Conservation (phyloP, 2,113 vertebrate species). For the Sebastes schlegelii region DNA sequence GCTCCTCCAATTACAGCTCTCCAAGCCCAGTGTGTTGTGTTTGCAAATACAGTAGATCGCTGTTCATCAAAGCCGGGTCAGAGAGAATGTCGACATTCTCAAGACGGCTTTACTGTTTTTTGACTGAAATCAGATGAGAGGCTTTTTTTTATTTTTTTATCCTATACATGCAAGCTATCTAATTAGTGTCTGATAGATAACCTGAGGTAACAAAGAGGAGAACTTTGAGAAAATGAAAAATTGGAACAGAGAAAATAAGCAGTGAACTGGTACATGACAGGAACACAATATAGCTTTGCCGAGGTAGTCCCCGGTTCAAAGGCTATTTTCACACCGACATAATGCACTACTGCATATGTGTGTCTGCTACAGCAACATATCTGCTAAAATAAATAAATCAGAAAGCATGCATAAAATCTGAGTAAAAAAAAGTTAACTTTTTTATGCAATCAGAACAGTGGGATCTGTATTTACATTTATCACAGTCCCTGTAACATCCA, state of each 20-base stretch:
- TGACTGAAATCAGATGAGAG: conserved; percentile 21
- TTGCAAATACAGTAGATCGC: conserved; percentile 47
- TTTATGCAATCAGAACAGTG: too few relatives aligned
- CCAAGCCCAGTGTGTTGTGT: conserved; percentile 22
- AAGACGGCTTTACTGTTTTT: not conserved
- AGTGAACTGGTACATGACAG: not conserved
- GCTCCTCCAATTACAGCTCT: conserved; percentile 66
- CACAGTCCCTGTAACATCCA: too few relatives aligned
- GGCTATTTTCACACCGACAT: not conserved
- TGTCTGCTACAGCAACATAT: not conserved
- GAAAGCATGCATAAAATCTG: not conserved
- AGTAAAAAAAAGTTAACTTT: too few relatives aligned
- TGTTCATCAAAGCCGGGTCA: conserved; percentile 57
- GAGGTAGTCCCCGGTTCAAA: not conserved
- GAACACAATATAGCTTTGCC: not conserved
- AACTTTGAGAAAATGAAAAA: not conserved
- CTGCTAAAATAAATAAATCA: not conserved
- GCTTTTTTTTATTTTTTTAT: not conserved
- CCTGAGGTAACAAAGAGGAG: conserved; percentile 1
- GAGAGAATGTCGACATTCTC: conserved; percentile 11
- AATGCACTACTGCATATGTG: not conserved
- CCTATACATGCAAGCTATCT: not conserved
- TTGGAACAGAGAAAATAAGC: not conserved
- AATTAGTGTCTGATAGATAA: conserved; percentile 33
- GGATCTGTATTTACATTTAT: too few relatives aligned